These are phyloP conservation scores for Galbula dea DNA, from an alignment of 2,113 vertebrate species.

Conservation along the genomic window DNA sequence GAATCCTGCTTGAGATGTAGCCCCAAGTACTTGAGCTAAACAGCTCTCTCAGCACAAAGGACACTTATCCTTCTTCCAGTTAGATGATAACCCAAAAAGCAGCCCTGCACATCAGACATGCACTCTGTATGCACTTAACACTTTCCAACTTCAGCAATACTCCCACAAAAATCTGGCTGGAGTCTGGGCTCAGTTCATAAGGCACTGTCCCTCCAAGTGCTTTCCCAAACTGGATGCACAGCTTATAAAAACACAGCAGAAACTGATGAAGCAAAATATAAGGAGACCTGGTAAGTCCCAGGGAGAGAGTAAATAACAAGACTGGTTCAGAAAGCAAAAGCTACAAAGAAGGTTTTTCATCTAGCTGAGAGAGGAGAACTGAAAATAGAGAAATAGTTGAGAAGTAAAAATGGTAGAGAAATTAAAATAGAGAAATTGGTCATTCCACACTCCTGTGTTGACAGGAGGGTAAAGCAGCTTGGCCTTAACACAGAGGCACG, in stretches of 20 bases:
- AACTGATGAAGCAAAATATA: not conserved
- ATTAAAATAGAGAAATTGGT: not conserved
- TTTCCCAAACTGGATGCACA: not conserved
- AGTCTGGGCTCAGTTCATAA: not conserved
- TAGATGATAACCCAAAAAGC: not conserved
- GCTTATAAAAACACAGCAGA: not conserved
- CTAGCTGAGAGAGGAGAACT: not conserved
- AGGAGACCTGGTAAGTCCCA: not conserved
- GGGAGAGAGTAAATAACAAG: not conserved
- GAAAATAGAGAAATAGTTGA: not conserved
- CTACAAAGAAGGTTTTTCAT: not conserved
- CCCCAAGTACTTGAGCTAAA: not conserved
- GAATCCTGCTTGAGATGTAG: accelerated
- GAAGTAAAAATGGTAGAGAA: not conserved
- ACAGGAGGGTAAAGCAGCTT: not conserved
- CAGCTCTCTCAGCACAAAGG: not conserved
- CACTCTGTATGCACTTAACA: not conserved
- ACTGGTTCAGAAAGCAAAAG: not conserved
- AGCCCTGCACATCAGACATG: not conserved
- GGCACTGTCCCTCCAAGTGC: not conserved
- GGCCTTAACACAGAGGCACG: not conserved
- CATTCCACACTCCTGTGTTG: too few relatives aligned
- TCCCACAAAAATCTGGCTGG: not conserved
- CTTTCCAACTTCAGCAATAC: not conserved
- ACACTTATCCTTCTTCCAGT: not conserved